Evolutionary conservation across 2,113 vertebrate genomes (phyloP), one percentile per base, ranked within the genome.

Genomic region (Sturnira hondurensis): DNA sequence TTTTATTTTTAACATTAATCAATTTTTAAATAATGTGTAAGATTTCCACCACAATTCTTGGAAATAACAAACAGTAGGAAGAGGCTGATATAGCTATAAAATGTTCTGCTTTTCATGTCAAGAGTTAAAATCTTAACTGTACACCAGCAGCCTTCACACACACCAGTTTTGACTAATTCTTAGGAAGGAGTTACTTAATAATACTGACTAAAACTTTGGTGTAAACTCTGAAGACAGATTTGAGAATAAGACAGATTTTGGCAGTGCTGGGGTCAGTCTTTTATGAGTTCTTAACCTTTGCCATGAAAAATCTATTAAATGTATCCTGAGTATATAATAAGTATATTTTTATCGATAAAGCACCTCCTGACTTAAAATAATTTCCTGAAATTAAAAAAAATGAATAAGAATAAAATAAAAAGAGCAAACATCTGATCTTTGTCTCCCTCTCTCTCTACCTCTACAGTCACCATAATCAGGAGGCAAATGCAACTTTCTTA

Each of bases 1-100:
- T 36, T 84, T 81, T 47, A 28, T 54, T 92, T 92, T 91, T 77
- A 3, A 28, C 41, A 63, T 61, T 94, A 91, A 82, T 86, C n/a
- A 67, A 31, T 77, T 95, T 92, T 92, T 68, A 95, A 95, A 84
- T 41, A 83, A 85, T 65, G 43, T 43, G 50, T 80, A 36, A 54
- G 38, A 84, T 95, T 92, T 84, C 74, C 31, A 63, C 8, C 33
- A 94, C 61, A 93, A 82, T 45, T 83, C 78, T 85, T 89, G 81
- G 61, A 61, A 96, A 89, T 78, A 83, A 78, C 15, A 81, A 94
- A 91, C 0, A 68, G 52, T 61, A 95, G 38, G 89, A 82, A 91
- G 13, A 26, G 0, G 33, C 28, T 67, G 89, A 89, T 52, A 47
- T 68, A 93, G 73, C 38, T 94, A 15, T 70, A 86, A 96, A 86